A percentile compares a stretch with the other conserved stretches of the same genome.
phyloP scores from a whole-genome alignment of 1,140 invertebrate genomes.

The Oscheius sp. region DNA sequence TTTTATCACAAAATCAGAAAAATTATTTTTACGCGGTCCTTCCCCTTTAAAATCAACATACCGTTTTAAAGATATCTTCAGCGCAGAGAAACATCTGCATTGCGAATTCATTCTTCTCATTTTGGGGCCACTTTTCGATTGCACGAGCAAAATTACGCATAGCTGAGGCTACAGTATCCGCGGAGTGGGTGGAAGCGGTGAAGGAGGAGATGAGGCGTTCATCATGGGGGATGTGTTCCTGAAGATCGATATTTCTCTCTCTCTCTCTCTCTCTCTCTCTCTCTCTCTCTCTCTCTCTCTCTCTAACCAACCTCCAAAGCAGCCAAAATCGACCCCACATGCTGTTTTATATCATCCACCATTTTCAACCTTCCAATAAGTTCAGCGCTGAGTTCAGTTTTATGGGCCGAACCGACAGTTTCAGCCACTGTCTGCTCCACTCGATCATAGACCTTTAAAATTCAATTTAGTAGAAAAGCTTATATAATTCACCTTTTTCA shows the following conservation, averaged over 20 bases:
- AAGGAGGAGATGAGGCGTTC: neutral
- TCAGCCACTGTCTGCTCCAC: neutral
- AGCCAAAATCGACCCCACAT: neutral
- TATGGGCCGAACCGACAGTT: neutral
- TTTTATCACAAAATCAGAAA: no score
- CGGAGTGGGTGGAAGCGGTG: neutral
- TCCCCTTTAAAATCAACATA: no score
- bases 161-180: neutral
- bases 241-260: neutral
- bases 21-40: no score
- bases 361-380: neutral
- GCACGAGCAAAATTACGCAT: neutral
- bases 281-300: neutral
- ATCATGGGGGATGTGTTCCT: neutral
- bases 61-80: neutral
- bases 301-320: neutral
- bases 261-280: neutral
- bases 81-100: neutral
- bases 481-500: neutral
- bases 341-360: neutral
- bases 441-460: constrained; percentile 5
- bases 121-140: neutral
- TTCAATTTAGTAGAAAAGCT: neutral
- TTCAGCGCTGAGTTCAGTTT: neutral
- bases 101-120: neutral